Evolutionary conservation across 1,140 invertebrate genomes (phyloP).

Genomic region (Meloidogyne floridensis): DNA sequence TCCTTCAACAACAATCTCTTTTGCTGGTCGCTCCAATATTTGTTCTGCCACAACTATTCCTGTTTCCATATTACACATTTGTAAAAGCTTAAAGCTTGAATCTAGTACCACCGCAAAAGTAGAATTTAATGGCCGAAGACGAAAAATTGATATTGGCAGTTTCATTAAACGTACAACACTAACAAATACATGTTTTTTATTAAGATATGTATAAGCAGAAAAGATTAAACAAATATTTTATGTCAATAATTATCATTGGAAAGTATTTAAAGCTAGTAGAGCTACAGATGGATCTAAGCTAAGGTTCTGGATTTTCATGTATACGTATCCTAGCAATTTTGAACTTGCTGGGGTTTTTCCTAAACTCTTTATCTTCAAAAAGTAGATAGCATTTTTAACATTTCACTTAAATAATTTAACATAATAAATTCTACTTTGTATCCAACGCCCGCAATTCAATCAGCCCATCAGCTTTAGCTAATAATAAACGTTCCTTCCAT

Average conservation of each 20-base stretch:
- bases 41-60: neutral
- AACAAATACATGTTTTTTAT: neutral
- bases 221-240: too few species aligned
- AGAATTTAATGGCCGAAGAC: conserved; percentile 21
- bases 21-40: neutral
- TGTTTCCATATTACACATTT: conserved; percentile 1
- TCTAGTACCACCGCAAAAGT: conserved; percentile 11
- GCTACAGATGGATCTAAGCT: too few species aligned
- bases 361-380: too few species aligned
- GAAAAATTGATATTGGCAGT: conserved; percentile 13
- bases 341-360: too few species aligned
- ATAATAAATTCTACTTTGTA: neutral
- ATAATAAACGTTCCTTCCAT: conserved; percentile 2
- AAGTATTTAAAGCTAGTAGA: too few species aligned
- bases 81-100: neutral
- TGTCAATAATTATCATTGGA: too few species aligned
- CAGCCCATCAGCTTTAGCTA: conserved; percentile 20
- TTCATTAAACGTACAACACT: conserved; percentile 3
- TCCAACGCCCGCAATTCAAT: conserved; percentile 16
- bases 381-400: too few species aligned
- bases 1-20: conserved; percentile 25
- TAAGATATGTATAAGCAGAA: neutral
- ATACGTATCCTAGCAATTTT: too few species aligned
- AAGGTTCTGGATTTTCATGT: too few species aligned
- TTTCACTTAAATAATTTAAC: too few species aligned